Conservation (phyloP, 2,113 vertebrate species). For the Amphilophus citrinellus region DNA sequence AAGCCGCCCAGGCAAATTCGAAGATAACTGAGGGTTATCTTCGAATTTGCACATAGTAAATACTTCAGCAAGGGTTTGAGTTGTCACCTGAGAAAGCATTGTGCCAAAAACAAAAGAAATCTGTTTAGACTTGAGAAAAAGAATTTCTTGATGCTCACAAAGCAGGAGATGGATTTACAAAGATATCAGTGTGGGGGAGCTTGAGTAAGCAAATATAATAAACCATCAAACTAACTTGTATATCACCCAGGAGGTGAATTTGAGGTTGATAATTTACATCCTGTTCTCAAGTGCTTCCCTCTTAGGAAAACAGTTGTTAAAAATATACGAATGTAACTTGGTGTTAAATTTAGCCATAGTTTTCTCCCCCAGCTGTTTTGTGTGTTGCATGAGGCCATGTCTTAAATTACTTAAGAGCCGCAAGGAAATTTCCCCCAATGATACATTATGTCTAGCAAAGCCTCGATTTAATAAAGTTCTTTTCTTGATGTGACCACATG, state of each 20-base stretch:
- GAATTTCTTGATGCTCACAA: too few species aligned
- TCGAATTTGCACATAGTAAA: too few species aligned
- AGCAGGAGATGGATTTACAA: too few species aligned
- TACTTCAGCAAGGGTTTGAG: too few species aligned
- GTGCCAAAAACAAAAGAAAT: too few species aligned
- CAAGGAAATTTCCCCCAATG: background rate
- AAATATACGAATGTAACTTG: background rate
- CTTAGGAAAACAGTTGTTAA: background rate
- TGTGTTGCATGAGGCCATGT: background rate
- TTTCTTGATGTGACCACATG: background rate
- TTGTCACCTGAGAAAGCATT: too few species aligned
- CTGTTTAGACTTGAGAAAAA: too few species aligned
- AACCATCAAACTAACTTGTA: background rate
- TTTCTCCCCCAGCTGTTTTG: background rate
- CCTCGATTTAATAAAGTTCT: background rate
- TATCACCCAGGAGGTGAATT: background rate
- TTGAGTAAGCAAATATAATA: background rate
- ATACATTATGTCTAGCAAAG: background rate
- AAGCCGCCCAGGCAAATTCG: too few species aligned
- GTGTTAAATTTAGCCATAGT: background rate
- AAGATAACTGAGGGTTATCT: too few species aligned
- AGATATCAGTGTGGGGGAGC: too few species aligned
- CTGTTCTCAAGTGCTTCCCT: background rate
- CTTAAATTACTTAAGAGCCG: background rate
- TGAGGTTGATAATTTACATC: background rate